These are phyloP conservation scores for Pomacea canaliculata DNA, from an alignment of 2,888 invertebrate species.

Conservation along the genomic window DNA sequence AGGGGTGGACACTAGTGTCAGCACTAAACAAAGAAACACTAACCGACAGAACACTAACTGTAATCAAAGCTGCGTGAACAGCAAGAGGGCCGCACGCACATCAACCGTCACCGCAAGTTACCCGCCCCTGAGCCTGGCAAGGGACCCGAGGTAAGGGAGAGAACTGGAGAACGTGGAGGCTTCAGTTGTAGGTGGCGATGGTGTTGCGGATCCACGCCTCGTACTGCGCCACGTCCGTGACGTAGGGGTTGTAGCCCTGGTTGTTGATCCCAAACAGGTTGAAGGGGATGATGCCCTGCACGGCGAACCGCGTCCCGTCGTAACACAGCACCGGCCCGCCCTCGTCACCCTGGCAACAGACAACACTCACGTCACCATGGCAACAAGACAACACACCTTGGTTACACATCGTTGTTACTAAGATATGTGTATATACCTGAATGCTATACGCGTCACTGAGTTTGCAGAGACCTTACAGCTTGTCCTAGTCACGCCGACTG, in stretches of 20 bases:
- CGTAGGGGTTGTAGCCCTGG: slow-evolving; percentile 17
- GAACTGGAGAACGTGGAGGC: too few relatives aligned
- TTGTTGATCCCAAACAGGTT: slow-evolving; percentile 4
- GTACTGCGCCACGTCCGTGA: slow-evolving; percentile 20
- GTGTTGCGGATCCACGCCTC: slow-evolving; percentile 26
- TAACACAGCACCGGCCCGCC: slow-evolving; percentile 33
- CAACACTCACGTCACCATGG: neutral
- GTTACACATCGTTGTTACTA: too few relatives aligned
- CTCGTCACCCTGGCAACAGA: slow-evolving; percentile 29
- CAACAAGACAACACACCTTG: neutral
- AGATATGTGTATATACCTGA: too few relatives aligned
- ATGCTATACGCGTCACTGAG: too few relatives aligned
- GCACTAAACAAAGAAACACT: neutral
- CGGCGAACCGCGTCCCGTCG: slow-evolving; percentile 28
- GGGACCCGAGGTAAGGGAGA: too few relatives aligned
- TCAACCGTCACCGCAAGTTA: neutral
- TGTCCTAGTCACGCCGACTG: too few relatives aligned
- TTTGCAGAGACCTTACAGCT: too few relatives aligned
- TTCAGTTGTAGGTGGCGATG: slow-evolving; percentile 5
- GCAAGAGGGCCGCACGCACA: neutral
- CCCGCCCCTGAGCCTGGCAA: too few relatives aligned
- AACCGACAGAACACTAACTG: too few relatives aligned
- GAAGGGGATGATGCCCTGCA: slow-evolving; percentile 33
- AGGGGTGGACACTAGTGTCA: neutral
- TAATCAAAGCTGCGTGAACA: too few relatives aligned